Conservation (phyloP, 2,797 vertebrate species). For the Pseudomugil gertrudae region DNA sequence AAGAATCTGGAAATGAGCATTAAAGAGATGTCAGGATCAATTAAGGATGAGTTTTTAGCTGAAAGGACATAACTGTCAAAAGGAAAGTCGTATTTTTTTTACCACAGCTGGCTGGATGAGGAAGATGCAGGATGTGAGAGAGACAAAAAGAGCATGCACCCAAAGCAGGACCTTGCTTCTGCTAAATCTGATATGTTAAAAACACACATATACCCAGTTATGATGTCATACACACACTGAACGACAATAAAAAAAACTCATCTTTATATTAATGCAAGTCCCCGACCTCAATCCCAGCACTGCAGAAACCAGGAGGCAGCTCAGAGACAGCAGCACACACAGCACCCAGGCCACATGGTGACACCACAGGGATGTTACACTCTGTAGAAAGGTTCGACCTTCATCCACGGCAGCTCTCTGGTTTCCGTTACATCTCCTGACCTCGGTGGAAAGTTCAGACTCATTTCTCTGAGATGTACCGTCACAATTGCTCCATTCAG, state of each 20-base stretch:
- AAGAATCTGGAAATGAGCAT: slow-evolving; percentile 76
- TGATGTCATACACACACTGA: neutral
- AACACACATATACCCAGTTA: slow-evolving; percentile 16
- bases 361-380: slow-evolving; percentile 53
- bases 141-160: slow-evolving; percentile 81
- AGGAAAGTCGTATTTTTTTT: slow-evolving; percentile 23
- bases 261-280: neutral
- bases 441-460: slow-evolving; percentile 7
- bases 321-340: slow-evolving; percentile 69
- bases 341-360: slow-evolving; percentile 72
- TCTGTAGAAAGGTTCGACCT: slow-evolving; percentile 1
- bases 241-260: neutral
- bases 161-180: slow-evolving; percentile 75
- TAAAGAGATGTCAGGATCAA: neutral
- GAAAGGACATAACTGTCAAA: neutral
- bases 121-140: slow-evolving; percentile 81
- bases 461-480: slow-evolving; percentile 1
- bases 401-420: neutral
- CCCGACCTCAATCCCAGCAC: slow-evolving; percentile 81
- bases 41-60: neutral
- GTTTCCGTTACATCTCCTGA: neutral
- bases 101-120: slow-evolving; percentile 83
- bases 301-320: slow-evolving; percentile 68
- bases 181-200: slow-evolving; percentile 76
- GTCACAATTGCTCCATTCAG: slow-evolving; percentile 4